Conservation (phyloP, 2,797 vertebrate genomes). For the Myripristis murdjan region DNA sequence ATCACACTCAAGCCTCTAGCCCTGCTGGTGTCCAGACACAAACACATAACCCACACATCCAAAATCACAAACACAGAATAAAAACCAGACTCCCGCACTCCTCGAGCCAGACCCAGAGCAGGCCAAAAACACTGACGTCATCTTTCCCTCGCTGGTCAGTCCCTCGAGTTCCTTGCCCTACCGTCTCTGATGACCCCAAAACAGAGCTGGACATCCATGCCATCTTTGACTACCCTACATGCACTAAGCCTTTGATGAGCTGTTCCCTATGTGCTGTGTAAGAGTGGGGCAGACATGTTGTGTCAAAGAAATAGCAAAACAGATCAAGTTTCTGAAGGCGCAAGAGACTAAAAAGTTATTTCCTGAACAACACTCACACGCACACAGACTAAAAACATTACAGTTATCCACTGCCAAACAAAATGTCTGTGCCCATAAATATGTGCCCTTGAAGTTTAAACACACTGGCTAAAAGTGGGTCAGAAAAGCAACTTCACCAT, state of each 20-base stretch:
- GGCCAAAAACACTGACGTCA: slow-evolving; percentile 62
- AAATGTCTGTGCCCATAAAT: slow-evolving; percentile 70
- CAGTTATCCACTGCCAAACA: slow-evolving; percentile 66
- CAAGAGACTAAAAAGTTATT: slow-evolving; percentile 62
- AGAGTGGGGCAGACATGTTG: slow-evolving; percentile 43
- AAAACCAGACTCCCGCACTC: slow-evolving; percentile 50
- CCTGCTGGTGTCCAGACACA: slow-evolving; percentile 74
- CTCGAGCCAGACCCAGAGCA: slow-evolving; percentile 45
- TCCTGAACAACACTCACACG: slow-evolving; percentile 59
- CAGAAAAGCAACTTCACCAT: slow-evolving; percentile 59
- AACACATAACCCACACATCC: slow-evolving; percentile 70
- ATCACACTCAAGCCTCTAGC: slow-evolving; percentile 57
- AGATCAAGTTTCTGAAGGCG: slow-evolving; percentile 62
- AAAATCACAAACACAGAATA: slow-evolving; percentile 64
- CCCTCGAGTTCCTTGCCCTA: slow-evolving; percentile 31
- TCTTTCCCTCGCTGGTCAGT: slow-evolving; percentile 46
- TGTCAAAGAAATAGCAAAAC: slow-evolving; percentile 61
- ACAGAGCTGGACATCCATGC: slow-evolving; percentile 24
- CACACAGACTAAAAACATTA: slow-evolving; percentile 57
- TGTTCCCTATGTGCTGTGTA: slow-evolving; percentile 31
- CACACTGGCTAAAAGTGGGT: slow-evolving; percentile 56
- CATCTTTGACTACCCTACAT: slow-evolving; percentile 24
- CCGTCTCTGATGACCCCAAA: slow-evolving; percentile 30
- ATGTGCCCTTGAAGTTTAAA: slow-evolving; percentile 64
- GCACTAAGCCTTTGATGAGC: background rate